A percentile compares a stretch with the other conserved stretches of the same genome.
These are phyloP conservation scores for Petrosia ficiformis DNA, from an alignment of 37 sponge, comb jelly and placozoan species.

Conservation along the genomic window DNA sequence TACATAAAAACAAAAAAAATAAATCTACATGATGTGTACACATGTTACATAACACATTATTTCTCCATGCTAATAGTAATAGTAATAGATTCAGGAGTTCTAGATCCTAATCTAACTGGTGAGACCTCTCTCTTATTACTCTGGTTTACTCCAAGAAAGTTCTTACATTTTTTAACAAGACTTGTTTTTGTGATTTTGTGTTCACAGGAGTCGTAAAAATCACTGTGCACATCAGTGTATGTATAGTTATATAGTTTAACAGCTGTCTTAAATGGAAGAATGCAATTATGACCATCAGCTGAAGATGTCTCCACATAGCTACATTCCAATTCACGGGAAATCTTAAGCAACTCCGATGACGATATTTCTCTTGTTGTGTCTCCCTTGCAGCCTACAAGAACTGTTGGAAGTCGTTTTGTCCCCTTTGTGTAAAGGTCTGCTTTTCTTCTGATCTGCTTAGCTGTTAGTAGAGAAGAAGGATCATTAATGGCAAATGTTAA, in stretches of 20 bases:
- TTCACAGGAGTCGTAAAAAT: neutral
- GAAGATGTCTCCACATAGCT: slow-evolving; percentile 47
- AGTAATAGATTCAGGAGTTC: neutral
- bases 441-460: neutral
- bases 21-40: no score
- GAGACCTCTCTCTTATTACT: neutral
- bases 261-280: neutral
- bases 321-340: slow-evolving; percentile 19
- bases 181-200: neutral
- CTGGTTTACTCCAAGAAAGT: neutral
- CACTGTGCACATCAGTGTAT: neutral
- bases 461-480: slow-evolving; percentile 5
- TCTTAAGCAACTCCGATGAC: slow-evolving; percentile 3
- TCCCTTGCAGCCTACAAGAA: slow-evolving; percentile 45
- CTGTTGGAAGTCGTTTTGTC: neutral
- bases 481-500: slow-evolving; percentile 34
- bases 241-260: neutral
- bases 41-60: no score
- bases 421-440: neutral
- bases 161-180: neutral
- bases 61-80: neutral
- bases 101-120: neutral
- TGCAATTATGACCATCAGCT: slow-evolving; percentile 6
- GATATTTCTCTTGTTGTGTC: slow-evolving; percentile 28
- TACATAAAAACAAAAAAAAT: no score